Conservation (phyloP, 2,797 vertebrate genomes). For the Parambassis ranga region DNA sequence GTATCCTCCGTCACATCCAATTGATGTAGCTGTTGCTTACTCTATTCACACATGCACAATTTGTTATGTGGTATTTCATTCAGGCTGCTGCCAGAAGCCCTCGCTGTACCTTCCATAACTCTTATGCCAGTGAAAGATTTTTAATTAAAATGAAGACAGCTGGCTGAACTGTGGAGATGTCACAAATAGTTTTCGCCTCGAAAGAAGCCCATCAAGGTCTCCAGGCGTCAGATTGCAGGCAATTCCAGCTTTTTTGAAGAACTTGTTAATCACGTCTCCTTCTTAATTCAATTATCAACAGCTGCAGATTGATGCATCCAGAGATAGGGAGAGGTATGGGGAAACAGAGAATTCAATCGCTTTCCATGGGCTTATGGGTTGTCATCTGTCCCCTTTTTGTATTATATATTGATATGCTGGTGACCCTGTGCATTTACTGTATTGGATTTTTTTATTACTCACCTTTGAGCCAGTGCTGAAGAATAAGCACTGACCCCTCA, state of each 20-base stretch:
- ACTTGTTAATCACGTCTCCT: constrained; percentile 78
- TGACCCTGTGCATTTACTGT: constrained; percentile 86
- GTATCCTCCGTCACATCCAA: constrained; percentile 56
- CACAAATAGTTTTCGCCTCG: constrained; percentile 75
- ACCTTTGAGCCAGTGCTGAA: constrained; percentile 87
- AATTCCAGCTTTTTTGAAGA: constrained; percentile 79
- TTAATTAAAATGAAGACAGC: constrained; percentile 83
- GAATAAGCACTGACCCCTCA: constrained; percentile 85
- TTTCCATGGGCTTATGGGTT: constrained; percentile 85
- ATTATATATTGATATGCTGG: constrained; percentile 82
- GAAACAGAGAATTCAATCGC: constrained; percentile 74
- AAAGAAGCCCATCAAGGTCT: constrained; percentile 68
- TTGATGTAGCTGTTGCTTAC: constrained; percentile 76
- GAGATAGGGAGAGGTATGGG: constrained; percentile 58
- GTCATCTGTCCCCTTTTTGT: constrained; percentile 83
- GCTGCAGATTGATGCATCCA: constrained; percentile 77
- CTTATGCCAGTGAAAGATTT: constrained; percentile 78
- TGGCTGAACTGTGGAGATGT: constrained; percentile 77
- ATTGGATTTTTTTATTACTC: constrained; percentile 89
- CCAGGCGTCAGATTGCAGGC: constrained; percentile 62
- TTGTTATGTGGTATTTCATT: constrained; percentile 74
- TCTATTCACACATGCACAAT: constrained; percentile 63
- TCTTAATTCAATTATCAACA: constrained; percentile 82
- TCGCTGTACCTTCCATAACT: constrained; percentile 74
- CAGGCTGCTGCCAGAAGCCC: constrained; percentile 69